A percentile compares a stretch with the other conserved stretches of the same genome.
These are phyloP conservation scores for Enchytraeus crypticus DNA, from an alignment of 2,888 invertebrate genomes.

Conservation along the genomic window DNA sequence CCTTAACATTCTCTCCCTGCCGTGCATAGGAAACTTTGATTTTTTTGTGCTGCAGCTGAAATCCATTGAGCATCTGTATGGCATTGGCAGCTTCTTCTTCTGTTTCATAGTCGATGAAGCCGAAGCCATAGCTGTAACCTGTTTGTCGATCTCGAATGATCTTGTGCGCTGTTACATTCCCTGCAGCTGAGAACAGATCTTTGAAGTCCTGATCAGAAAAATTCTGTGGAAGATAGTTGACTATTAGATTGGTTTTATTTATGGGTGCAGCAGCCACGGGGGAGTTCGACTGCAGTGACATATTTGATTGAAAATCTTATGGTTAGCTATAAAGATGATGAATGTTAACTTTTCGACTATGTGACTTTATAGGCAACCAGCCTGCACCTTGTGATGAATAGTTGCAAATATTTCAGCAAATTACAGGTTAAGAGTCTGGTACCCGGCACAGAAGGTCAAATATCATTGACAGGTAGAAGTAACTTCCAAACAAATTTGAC, in stretches of 20 bases:
- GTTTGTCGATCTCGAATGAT: constrained; percentile 60
- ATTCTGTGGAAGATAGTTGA: constrained; percentile 88
- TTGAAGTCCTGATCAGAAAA: constrained; percentile 83
- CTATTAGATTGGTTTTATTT: constrained; percentile 64
- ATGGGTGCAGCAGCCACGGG: not conserved
- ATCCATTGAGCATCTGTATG: constrained; percentile 76
- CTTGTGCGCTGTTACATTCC: constrained; percentile 78
- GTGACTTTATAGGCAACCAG: no score
- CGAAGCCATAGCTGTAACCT: constrained; percentile 91
- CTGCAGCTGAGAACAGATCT: constrained; percentile 77
- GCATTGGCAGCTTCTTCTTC: constrained; percentile 78
- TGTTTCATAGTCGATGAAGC: constrained; percentile 81
- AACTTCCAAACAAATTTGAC: no score
- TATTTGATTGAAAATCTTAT: no score
- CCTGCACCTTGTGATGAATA: no score
- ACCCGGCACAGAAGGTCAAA: no score
- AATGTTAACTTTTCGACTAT: no score
- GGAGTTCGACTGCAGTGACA: no score
- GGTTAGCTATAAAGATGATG: no score
- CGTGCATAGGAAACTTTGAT: constrained; percentile 77
- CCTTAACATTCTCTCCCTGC: constrained; percentile 83
- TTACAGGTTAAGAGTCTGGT: no score
- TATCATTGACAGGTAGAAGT: no score
- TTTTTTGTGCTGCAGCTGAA: constrained; percentile 78
- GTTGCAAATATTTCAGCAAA: no score